These are phyloP conservation scores for Mus pahari DNA, from an alignment of 2,113 vertebrate species.

Conservation along the genomic window DNA sequence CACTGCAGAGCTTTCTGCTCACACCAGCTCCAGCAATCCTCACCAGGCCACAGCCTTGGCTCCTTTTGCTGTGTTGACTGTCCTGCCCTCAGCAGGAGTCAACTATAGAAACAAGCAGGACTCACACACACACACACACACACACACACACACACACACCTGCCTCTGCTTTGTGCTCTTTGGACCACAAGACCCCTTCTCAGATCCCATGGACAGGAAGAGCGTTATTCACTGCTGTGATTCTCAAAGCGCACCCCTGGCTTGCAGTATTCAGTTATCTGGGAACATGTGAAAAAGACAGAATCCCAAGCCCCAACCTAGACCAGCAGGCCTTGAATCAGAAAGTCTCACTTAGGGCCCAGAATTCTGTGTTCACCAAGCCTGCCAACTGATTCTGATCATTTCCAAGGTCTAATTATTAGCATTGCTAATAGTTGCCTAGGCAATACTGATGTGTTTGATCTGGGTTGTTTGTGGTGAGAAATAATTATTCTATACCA, in stretches of 20 bases:
- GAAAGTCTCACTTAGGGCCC: background rate
- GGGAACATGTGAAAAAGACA: background rate
- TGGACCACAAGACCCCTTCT: background rate
- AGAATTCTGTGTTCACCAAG: background rate
- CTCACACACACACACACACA: background rate
- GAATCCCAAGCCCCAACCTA: background rate
- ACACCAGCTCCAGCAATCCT: background rate
- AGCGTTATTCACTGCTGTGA: background rate
- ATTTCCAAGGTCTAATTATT: slow-evolving; percentile 33
- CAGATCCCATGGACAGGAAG: background rate
- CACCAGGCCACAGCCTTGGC: background rate
- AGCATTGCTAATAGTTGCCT: slow-evolving; percentile 14
- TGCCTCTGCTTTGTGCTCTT: background rate
- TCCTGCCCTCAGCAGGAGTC: background rate
- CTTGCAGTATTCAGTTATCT: background rate
- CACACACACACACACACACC: background rate
- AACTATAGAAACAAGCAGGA: background rate
- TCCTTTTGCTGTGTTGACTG: background rate
- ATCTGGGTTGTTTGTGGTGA: background rate
- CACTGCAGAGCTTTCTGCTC: background rate
- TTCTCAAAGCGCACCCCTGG: background rate
- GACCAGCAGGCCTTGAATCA: background rate
- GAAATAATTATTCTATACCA: slow-evolving; percentile 16
- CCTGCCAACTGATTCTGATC: slow-evolving; percentile 1
- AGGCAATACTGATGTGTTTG: background rate